phyloP scores from a whole-genome alignment of 2,113 vertebrate species.

The Dipodomys ordii region DNA sequence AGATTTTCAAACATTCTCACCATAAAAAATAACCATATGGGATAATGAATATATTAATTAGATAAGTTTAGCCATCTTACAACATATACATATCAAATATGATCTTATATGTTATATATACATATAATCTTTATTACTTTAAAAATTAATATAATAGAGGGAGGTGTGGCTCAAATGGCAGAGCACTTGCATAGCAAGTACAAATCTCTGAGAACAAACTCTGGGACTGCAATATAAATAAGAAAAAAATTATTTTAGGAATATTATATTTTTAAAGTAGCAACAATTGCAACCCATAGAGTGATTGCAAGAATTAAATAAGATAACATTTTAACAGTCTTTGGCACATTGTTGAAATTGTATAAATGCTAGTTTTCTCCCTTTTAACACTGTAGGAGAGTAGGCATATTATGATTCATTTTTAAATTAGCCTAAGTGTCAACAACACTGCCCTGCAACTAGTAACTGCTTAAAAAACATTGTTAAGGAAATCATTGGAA shows the following conservation, averaged over 20 bases:
- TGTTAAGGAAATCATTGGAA: slow-evolving; percentile 16
- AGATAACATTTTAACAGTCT: background rate
- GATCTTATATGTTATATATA: background rate
- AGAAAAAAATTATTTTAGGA: background rate
- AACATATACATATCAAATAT: background rate
- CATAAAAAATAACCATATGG: background rate
- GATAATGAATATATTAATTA: background rate
- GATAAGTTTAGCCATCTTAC: background rate
- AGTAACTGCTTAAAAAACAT: background rate
- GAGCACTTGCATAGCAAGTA: too few relatives aligned
- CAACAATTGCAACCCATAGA: background rate
- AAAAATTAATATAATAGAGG: background rate
- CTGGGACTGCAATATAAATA: too few relatives aligned
- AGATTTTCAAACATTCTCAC: background rate
- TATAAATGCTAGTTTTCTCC: background rate
- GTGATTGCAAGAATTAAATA: background rate
- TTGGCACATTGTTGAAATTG: background rate
- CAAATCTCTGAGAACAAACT: too few relatives aligned
- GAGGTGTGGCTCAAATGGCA: too few relatives aligned
- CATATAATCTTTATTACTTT: background rate
- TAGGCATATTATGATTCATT: slow-evolving; percentile 13
- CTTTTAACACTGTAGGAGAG: background rate
- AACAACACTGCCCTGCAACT: background rate
- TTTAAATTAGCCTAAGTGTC: slow-evolving; percentile 23
- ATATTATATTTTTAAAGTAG: background rate